Evolutionary conservation across 2,888 invertebrate genomes (phyloP).

Genomic region (Aporophyla nigra): DNA sequence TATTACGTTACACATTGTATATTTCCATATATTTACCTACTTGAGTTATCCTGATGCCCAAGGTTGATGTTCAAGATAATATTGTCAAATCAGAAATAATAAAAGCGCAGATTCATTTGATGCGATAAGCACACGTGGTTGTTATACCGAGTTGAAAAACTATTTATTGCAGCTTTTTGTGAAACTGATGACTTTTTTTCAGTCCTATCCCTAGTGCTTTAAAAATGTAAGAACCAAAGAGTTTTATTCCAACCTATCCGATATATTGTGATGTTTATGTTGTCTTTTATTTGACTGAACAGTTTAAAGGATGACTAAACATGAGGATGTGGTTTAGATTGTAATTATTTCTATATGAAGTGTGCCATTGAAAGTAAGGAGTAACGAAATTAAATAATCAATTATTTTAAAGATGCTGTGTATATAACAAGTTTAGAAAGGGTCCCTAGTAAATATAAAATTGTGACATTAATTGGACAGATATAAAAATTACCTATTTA

Average conservation of each 20-base stretch:
- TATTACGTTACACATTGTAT: not conserved
- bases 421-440: constrained; percentile 10
- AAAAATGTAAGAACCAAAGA: constrained; percentile 43
- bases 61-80: not conserved
- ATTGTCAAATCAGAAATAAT: not conserved
- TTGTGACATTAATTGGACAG: constrained; percentile 19
- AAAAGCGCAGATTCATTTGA: not conserved
- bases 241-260: constrained; percentile 36
- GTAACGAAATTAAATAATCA: constrained; percentile 22
- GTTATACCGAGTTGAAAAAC: constrained; percentile 6
- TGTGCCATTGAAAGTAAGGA: constrained; percentile 43
- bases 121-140: not conserved
- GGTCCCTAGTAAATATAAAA: constrained; percentile 22
- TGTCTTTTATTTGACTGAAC: constrained; percentile 42
- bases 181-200: constrained; percentile 3
- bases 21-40: not conserved
- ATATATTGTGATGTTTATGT: constrained; percentile 23
- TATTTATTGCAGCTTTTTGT: constrained; percentile 27
- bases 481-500: constrained; percentile 9
- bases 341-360: constrained; percentile 34
- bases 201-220: constrained; percentile 12
- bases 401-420: constrained; percentile 31
- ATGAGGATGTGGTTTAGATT: constrained; percentile 27
- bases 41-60: not conserved
- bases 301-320: constrained; percentile 4